phyloP scores from a whole-genome alignment of 1,140 invertebrate species.

The Gonioctena quinquepunctata region DNA sequence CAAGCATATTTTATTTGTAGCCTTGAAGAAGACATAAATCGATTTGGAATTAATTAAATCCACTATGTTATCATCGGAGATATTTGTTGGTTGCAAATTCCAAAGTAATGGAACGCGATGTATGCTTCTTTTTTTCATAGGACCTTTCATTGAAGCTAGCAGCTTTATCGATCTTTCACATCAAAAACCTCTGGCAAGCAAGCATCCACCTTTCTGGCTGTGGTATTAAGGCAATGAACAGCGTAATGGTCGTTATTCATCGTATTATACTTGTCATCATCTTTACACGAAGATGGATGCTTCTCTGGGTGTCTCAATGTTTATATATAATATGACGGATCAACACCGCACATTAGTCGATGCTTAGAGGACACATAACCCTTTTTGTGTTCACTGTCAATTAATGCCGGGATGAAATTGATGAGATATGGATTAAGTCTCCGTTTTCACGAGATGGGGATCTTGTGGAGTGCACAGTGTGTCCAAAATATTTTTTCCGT shows the following conservation, averaged over 20 bases:
- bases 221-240: neutral
- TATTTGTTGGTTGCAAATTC: too few relatives aligned
- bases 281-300: conserved; percentile 13
- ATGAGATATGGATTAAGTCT: neutral
- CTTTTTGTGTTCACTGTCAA: conserved; percentile 1
- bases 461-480: too few relatives aligned
- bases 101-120: too few relatives aligned
- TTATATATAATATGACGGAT: conserved; percentile 15
- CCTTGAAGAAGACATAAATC: too few relatives aligned
- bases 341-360: neutral
- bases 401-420: conserved; percentile 12
- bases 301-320: conserved; percentile 6
- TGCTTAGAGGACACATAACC: neutral
- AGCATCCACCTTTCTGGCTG: neutral
- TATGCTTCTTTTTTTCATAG: too few relatives aligned
- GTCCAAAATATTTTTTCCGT: too few relatives aligned
- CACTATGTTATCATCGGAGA: too few relatives aligned
- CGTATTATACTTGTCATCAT: conserved; percentile 15
- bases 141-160: too few relatives aligned
- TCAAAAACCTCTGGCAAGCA: neutral
- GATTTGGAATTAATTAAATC: too few relatives aligned
- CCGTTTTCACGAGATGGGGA: too few relatives aligned
- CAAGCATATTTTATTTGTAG: too few relatives aligned
- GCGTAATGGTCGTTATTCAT: conserved; percentile 8
- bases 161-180: too few relatives aligned